Base-by-base conservation (phyloP, 1,140 invertebrate species). In the Apis laboriosa region DNA sequence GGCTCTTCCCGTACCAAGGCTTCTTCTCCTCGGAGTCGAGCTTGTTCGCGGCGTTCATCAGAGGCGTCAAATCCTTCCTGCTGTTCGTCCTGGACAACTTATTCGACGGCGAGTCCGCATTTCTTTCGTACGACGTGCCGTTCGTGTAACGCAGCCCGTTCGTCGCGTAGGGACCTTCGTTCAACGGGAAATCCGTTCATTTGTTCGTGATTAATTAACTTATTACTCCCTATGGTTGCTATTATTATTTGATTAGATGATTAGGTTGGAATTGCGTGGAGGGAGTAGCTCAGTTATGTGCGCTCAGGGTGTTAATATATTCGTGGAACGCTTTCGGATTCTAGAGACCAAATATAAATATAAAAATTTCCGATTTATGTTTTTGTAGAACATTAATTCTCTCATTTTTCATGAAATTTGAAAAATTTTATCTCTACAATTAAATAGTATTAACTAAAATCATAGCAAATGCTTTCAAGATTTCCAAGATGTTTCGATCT, bases 21-120 rank as follows among this genome's bases (percentile, higher is more conserved):
- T 96, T 95, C 90, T 96, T 96, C 80, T 95, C 95, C 85, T 95
- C 95, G 17, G 95, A 94, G 84, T 95, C 94, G 56, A 95, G 91
- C 88, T 95, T 95, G 89, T 95, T 95, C 77, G 94, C 95, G 17
- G 94, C 95, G 86, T 95, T 95, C 92, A 95, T 93, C 84, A 95
- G 81, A 0, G 95, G 95, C 51, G 95, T 95, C 78, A 95, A 89
- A 88, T 95, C 95, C 91, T 96, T 95, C 67, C 95, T 93, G 85
- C 94, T 95, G 70, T 94, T 93, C 66, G 90, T 89, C 83, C 93
- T 89, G 78, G 93, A 92, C 80, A 94, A 89, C 90, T 94, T 93
- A 88, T 94, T 94, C 73, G 92, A 93, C 9, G 90, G 86, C 49
- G 90, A 91, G 76, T 93, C 92, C 24, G 89, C 88, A 75, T 93